Base-by-base conservation (phyloP, 2,113 vertebrate species). In the Sclerurus mexicanus region DNA sequence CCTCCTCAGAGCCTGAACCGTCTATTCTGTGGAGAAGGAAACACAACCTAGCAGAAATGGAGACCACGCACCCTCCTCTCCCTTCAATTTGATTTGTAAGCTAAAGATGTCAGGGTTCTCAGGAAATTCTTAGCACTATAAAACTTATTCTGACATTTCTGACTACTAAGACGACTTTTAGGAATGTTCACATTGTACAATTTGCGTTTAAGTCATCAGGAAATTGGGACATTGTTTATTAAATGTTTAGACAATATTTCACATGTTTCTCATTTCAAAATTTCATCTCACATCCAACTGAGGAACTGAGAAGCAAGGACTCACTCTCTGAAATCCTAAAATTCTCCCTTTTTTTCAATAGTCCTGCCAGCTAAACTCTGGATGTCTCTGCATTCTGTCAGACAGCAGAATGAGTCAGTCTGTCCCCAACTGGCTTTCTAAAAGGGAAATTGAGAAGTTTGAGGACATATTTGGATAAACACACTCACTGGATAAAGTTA, bases 391-490 rank as follows among this genome's bases (percentile, higher is more conserved):
- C 31, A 9, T 93, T 96, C 94, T 95, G 93, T 97, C 89, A 96
- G 90, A 96, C 28, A 53, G 62, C 44, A 96, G 79, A 75, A 85
- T 96, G 96, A 97, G 94, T 97, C 97, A 98, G 73, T 87, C 75
- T 95, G 89, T 96, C 95, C 96, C 95, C 94, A 95, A 96, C 85
- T 68, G 55, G 97, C 96, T 96, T 97, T 97, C 93, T 93, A 96
- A 95, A 95, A 86, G 96, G 94, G 93, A 98, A 98, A 94, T 67
- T 75, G 83, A 98, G 96, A 97, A 78, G 73, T 90, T 74, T 96
- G 94, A 97, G 53, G 90, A 97, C 97, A 96, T 95, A 97, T 90
- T 97, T 96, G 96, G 92, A 97, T 97, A 98, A 98, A 98, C 60
- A 93, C 55, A 87, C 89, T 96, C 82, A 95, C 47, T 94, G 87